Base-by-base conservation (phyloP, 2,113 vertebrate species). In the Dicrurus megarhynchus region DNA sequence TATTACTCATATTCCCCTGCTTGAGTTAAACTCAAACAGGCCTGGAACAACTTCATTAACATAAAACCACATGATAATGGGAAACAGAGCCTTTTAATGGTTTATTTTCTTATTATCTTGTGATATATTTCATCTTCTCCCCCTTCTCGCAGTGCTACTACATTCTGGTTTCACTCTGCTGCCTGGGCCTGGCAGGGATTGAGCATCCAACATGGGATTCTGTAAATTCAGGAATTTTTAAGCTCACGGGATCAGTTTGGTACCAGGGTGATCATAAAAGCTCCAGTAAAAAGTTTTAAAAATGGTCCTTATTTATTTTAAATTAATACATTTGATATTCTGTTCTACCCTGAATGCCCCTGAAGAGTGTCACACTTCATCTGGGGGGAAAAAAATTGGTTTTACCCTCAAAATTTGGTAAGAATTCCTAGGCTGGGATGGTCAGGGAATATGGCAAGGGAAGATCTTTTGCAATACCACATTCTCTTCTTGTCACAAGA, bases 21-120 rank as follows among this genome's bases (percentile, higher is more conserved):
- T 97, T 97, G 97, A 97, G 93, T 97, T 97, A 97, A 97, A 97
- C 96, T 96, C 97, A 95, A 96, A 96, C 96, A 95, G 96, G 90
- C 95, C 96, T 97, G 97, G 97, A 97, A 97, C 97, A 97, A 97
- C 97, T 97, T 97, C 97, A 97, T 97, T 97, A 97, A 97, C 97
- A 97, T 97, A 97, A 97, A 97, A 97, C 97, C 97, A 97, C 97
- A 97, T 97, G 97, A 97, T 97, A 97, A 97, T 97, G 90, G 93
- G 94, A 97, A 97, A 96, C 97, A 97, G 97, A 97, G 84, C 94
- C 76, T 93, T 96, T 97, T 97, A 97, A 97, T 97, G 97, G 97
- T 97, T 97, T 97, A 97, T 97, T 97, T 97, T 97, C 95, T 94
- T 97, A 97, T 97, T 97, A 97, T 97, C 97, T 97, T 96, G 81